phyloP scores from a whole-genome alignment of 2,797 vertebrate species.

The Cheirogaleus major region DNA sequence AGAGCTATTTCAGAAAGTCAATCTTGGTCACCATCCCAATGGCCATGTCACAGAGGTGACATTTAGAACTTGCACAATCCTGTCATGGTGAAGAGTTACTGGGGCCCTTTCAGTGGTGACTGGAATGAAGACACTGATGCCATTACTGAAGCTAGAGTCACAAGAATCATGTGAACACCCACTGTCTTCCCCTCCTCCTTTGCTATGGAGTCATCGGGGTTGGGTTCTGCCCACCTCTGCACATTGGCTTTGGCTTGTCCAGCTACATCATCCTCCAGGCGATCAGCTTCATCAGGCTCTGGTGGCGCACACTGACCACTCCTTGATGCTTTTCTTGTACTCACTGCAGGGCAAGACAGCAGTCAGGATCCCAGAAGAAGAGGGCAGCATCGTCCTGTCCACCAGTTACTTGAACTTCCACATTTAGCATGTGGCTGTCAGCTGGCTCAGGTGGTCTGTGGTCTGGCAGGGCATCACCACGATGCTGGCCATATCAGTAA shows the following conservation, averaged over 20 bases:
- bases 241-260: conserved; percentile 84
- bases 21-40: neutral
- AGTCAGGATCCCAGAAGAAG: conserved; percentile 93
- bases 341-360: conserved; percentile 93
- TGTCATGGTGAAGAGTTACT: neutral
- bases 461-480: conserved; percentile 95
- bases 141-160: conserved; percentile 64
- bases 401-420: conserved; percentile 94
- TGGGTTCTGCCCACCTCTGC: conserved; percentile 74
- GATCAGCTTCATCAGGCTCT: conserved; percentile 94
- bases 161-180: conserved; percentile 53
- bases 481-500: conserved; percentile 96
- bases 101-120: neutral
- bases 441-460: conserved; percentile 93
- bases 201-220: conserved; percentile 25
- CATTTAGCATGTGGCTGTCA: conserved; percentile 95
- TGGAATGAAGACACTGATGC: conserved; percentile 60
- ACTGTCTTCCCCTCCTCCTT: conserved; percentile 81
- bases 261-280: conserved; percentile 94
- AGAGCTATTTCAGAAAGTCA: neutral
- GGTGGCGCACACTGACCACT: conserved; percentile 93
- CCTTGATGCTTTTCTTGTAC: conserved; percentile 94
- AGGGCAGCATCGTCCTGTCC: conserved; percentile 91
- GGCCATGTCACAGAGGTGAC: neutral
- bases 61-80: neutral